Percentiles rank a stretch among this genome's conserved stretches.
These are phyloP conservation scores for Muscicapa adusta DNA, from an alignment of 2,113 vertebrate species.

Conservation along the genomic window DNA sequence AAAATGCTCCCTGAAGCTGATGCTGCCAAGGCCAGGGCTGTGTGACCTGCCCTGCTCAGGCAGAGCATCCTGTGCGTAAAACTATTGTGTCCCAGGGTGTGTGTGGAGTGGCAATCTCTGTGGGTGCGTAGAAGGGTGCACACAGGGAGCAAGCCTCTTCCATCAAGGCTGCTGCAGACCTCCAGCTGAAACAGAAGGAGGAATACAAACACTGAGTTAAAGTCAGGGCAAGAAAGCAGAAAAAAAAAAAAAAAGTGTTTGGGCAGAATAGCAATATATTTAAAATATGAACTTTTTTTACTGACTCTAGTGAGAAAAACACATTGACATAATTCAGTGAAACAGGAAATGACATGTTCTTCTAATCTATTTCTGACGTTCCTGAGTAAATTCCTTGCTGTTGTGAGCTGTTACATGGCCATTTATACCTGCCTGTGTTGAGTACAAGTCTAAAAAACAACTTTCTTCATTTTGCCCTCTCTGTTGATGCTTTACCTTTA, in stretches of 20 bases:
- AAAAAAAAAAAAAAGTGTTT: neutral
- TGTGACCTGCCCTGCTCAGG: conserved; percentile 48
- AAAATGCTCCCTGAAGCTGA: conserved; percentile 17
- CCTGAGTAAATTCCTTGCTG: neutral
- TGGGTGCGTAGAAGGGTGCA: neutral
- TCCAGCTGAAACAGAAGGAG: conserved; percentile 29
- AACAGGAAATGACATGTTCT: neutral
- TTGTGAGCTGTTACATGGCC: neutral
- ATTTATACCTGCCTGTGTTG: neutral
- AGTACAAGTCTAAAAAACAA: neutral
- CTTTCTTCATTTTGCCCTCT: neutral
- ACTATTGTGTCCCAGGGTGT: conserved; percentile 69
- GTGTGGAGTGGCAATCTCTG: neutral
- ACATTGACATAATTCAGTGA: neutral
- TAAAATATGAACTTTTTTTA: neutral
- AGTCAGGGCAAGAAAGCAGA: neutral
- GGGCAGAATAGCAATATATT: neutral
- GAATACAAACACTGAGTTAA: conserved; percentile 33
- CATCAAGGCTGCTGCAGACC: neutral
- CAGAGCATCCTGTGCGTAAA: conserved; percentile 77
- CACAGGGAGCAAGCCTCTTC: neutral
- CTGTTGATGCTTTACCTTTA: rapidly evolving
- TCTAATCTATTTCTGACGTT: neutral
- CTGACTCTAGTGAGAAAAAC: neutral
- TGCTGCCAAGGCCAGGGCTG: conserved; percentile 11